Evolutionary conservation across 2,888 invertebrate species (phyloP).

Genomic region (Ptychoptera contaminata): DNA sequence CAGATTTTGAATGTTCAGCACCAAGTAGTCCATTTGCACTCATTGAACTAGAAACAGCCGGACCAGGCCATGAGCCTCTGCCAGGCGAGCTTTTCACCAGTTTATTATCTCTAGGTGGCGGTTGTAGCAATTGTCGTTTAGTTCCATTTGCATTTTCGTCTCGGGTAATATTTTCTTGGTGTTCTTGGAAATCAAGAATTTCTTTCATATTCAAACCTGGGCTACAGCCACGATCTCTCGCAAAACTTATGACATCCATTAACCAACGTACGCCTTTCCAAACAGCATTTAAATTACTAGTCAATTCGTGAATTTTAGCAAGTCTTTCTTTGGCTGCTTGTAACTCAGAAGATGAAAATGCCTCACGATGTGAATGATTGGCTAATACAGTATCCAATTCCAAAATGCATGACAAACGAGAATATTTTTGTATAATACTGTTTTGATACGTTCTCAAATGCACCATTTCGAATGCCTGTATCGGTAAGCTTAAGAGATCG

Average conservation of each 20-base stretch:
- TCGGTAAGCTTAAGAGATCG: conserved; percentile 76
- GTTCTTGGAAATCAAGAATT: conserved; percentile 20
- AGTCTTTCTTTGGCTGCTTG: conserved; percentile 74
- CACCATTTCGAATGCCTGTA: conserved; percentile 89
- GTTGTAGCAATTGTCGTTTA: conserved; percentile 25
- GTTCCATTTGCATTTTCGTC: conserved; percentile 11
- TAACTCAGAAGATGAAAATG: conserved; percentile 81
- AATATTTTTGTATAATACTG: conserved; percentile 79
- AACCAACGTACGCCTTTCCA: conserved; percentile 96
- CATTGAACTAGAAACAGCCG: conserved; percentile 35
- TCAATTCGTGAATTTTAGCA: conserved; percentile 66
- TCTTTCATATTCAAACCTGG: conserved; percentile 27
- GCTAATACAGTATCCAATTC: conserved; percentile 86
- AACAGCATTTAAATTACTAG: conserved; percentile 66
- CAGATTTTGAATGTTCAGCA: conserved; percentile 69
- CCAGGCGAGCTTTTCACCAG: conserved; percentile 61
- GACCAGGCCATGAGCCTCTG: conserved; percentile 76
- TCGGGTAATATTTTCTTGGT: conserved; percentile 15
- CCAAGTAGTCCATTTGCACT: conserved; percentile 34
- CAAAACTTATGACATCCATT: conserved; percentile 87
- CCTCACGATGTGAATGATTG: conserved; percentile 85
- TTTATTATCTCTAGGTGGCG: conserved; percentile 50
- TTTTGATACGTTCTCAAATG: conserved; percentile 89
- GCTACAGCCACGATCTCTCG: conserved; percentile 55
- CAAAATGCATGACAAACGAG: conserved; percentile 79